Base-by-base conservation (phyloP, 2,888 invertebrate genomes). In the Scaptomyza cyrtandrae region DNA sequence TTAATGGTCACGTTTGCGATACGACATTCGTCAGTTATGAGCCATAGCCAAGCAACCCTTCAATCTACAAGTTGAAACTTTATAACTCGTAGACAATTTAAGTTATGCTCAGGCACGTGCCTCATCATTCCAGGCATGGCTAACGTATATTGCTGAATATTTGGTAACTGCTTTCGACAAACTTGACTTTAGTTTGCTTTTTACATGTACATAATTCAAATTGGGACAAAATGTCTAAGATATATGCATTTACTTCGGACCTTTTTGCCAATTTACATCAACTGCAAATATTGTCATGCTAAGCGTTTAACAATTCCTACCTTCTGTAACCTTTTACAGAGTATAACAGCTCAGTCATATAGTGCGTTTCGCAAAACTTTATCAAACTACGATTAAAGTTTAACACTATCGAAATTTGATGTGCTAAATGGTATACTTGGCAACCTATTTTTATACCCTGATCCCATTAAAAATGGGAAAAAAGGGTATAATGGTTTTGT, bases 1-100 rank as follows among this genome's bases (percentile, higher is more conserved):
- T 87, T 86, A 82, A 82, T 82, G 68, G 70, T 85, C 83, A 85
- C 86, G 88, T 86, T 79, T 69, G 48, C 46, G 46, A 61, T 68
- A 58, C 50, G 35, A 19, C 52, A 74, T 60, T 68, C 78, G 61
- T 49, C 63, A 52, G 45, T 37, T 27, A 43, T 48, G 56, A 54
- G 16, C 46, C 41, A 9, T 35, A n/a, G 16, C 39, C 24, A 52
- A 48, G 19, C 44, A 52, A 52, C 33, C 46, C 56, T 41, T 37
- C 29, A 41, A 50, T 29, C 64, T 19, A 57, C 35, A 7, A 10
- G 52, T 48, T 24, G 11, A 52, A 70, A 48, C 53, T 39, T 62
- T 44, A 35, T 48, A 31, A 1, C 41, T 41, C 16, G 16, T 41
- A n/a, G 9, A 39, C 61, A 39, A 35, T 64, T 58, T 45, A 67